Evolutionary conservation across 2,797 vertebrate genomes (phyloP), one percentile per base, ranked within the genome.

Genomic region (Eulemur albifrons): DNA sequence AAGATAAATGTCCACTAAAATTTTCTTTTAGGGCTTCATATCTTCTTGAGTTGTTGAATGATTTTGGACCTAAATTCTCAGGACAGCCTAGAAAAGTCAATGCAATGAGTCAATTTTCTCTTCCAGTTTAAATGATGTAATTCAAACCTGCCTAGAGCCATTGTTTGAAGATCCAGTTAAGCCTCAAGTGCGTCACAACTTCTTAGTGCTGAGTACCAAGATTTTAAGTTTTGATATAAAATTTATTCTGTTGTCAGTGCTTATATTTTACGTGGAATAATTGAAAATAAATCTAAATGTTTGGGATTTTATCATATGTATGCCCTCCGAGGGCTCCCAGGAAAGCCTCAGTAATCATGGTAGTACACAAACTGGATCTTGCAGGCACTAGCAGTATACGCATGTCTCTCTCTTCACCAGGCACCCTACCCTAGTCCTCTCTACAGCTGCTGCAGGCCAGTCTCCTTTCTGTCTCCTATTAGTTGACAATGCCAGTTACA

Each of bases 211-310:
- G 2, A 77, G 48, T 65, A 54, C 50, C 76, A 96, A n/a, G 50
- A 45, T 50, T 93, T 88, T 77, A 67, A 80, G 30, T 88, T 88
- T 77, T 94, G 43, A 83, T 38, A 65, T 94, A 48, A 87, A 81
- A 86, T 88, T 50, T 52, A 77, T 86, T 86, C 61, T 72, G 20
- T n/a, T 79, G 14, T 59, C 81, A 50, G 52, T 92, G 21, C 40
- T 90, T 81, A 5, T 65, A 59, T 82, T 96, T 93, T 81, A 75
- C 84, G 52, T 65, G 67, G 48, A 88, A 61, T 88, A 40, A 80
- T 50, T 95, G 73, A 87, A 95, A 94, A 93, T 45, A 77, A 83
- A 84, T 77, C 69, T 86, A 65, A 90, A 50, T 76, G 61, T 91
- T 54, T 91, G 73, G 77, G 69, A 45, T 65, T 65, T 87, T 77